Evolutionary conservation across 2,113 vertebrate genomes (phyloP).

Genomic region (Corynorhinus townsendii): DNA sequence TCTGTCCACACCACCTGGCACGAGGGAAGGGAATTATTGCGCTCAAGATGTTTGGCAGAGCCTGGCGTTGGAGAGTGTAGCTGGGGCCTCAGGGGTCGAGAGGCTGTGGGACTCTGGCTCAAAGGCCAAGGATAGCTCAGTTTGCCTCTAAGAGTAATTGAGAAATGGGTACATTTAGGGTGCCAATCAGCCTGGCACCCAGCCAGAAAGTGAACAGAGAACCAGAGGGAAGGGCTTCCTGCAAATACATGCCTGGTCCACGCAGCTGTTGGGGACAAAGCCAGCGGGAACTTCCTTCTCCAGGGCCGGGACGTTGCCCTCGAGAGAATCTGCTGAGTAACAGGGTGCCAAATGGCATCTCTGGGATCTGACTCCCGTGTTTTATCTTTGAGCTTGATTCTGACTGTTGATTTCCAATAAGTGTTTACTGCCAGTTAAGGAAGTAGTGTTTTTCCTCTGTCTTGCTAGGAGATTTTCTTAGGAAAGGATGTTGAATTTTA

Average conservation of each 20-base stretch:
- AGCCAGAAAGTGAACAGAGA: background rate
- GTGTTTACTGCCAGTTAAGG: constrained; percentile 3
- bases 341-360: background rate
- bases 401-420: constrained; percentile 18
- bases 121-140: background rate
- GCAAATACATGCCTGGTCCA: background rate
- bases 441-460: constrained; percentile 24
- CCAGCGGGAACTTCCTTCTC: background rate
- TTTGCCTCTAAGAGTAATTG: background rate
- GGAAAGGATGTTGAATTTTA: constrained; percentile 45
- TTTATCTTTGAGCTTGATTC: background rate
- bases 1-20: background rate
- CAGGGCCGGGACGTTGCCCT: background rate
- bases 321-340: background rate
- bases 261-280: background rate
- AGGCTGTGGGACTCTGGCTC: background rate
- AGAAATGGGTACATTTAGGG: background rate
- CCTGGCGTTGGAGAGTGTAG: accelerated
- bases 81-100: background rate
- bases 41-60: background rate
- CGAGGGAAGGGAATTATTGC: background rate
- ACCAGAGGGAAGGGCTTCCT: background rate
- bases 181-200: background rate
- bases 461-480: constrained; percentile 51
- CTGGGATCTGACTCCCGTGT: background rate